phyloP scores from a whole-genome alignment of 2,797 vertebrate species.

The Phyllotis vaccarum region DNA sequence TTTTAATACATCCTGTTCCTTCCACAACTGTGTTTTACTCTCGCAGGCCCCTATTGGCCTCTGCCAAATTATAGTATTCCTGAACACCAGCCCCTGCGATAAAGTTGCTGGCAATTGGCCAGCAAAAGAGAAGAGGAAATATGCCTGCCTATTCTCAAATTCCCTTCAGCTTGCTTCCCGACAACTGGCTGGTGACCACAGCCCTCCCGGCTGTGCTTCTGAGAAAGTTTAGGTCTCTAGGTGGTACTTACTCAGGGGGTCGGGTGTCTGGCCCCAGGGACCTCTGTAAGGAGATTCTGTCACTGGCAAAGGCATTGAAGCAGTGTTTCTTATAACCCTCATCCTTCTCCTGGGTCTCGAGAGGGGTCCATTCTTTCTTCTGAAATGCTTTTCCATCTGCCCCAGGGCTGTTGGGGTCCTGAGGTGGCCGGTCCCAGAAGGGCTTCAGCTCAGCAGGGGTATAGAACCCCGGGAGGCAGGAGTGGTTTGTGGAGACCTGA shows the following conservation, averaged over 20 bases:
- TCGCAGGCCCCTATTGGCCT: neutral
- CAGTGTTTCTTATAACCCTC: conserved; percentile 95
- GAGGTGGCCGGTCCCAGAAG: conserved; percentile 91
- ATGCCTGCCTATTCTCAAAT: conserved; percentile 23
- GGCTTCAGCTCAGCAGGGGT: conserved; percentile 91
- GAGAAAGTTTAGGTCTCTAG: neutral
- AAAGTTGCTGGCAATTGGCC: neutral
- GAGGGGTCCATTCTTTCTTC: conserved; percentile 88
- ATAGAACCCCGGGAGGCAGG: conserved; percentile 93
- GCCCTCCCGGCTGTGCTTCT: neutral
- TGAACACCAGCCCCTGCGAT: neutral
- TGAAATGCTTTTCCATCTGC: conserved; percentile 92
- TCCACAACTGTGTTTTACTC: neutral
- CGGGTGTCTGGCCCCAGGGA: conserved; percentile 95
- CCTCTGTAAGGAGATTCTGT: conserved; percentile 96
- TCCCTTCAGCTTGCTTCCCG: neutral
- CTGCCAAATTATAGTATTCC: neutral
- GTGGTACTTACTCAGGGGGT: conserved; percentile 93
- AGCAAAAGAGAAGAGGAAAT: conserved; percentile 30
- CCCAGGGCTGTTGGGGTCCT: conserved; percentile 90
- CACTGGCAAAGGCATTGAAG: conserved; percentile 98
- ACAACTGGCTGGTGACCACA: neutral
- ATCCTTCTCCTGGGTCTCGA: conserved; percentile 94
- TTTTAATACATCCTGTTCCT: neutral
- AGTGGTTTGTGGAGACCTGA: conserved; percentile 75